A percentile compares a stretch with the other conserved stretches of the same genome.
These are phyloP conservation scores for Epinephelus cyanopodus DNA, from an alignment of 2,113 vertebrate genomes.

Conservation along the genomic window DNA sequence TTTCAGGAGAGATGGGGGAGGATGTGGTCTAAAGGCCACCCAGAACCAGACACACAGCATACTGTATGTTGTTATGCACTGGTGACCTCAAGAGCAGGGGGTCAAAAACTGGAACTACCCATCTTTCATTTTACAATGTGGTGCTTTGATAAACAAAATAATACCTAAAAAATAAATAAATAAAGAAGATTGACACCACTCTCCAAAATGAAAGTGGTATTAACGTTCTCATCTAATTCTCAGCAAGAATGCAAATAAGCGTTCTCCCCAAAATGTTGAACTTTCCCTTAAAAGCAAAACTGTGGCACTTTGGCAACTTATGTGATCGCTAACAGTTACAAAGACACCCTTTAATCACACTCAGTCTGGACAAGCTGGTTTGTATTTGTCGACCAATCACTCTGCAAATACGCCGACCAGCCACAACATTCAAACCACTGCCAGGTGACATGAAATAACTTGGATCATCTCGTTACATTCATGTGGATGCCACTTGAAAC, in stretches of 20 bases:
- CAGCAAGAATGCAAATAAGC: too few relatives aligned
- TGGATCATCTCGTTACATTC: too few relatives aligned
- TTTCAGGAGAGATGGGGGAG: constrained; percentile 11
- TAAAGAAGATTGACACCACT: too few relatives aligned
- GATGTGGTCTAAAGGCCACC: constrained; percentile 61
- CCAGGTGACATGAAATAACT: too few relatives aligned
- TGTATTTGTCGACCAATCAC: background rate
- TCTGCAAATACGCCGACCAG: too few relatives aligned
- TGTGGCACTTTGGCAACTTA: background rate
- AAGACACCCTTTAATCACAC: background rate
- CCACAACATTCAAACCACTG: too few relatives aligned
- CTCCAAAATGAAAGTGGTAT: too few relatives aligned
- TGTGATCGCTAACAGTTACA: background rate
- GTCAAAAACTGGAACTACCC: constrained; percentile 17
- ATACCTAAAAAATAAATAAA: too few relatives aligned
- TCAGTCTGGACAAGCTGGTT: background rate
- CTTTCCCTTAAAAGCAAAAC: background rate
- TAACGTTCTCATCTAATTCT: too few relatives aligned
- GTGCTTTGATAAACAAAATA: constrained; percentile 1
- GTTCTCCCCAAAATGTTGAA: background rate
- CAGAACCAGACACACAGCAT: constrained; percentile 37
- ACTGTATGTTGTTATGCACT: constrained; percentile 8
- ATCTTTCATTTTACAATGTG: background rate
- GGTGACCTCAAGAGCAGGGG: constrained; percentile 14
- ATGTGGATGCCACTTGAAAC: too few relatives aligned